phyloP scores from a whole-genome alignment of 2,797 vertebrate genomes.

The Hippoglossus hippoglossus region DNA sequence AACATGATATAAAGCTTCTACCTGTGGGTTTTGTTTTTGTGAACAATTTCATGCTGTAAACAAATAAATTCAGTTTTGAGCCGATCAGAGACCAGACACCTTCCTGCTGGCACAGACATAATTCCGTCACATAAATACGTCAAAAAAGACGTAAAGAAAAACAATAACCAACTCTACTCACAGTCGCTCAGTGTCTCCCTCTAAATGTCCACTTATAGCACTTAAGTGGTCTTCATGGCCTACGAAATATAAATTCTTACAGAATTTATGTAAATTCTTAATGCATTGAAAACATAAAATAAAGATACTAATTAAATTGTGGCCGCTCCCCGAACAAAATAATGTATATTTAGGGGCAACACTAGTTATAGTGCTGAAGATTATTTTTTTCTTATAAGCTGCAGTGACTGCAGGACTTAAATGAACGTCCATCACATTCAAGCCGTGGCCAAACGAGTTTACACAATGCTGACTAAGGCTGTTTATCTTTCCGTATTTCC shows the following conservation, averaged over 20 bases:
- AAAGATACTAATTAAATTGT: too few relatives aligned
- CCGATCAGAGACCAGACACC: slow-evolving; percentile 44
- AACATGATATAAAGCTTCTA: background rate
- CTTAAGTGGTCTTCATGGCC: slow-evolving; percentile 16
- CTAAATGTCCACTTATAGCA: slow-evolving; percentile 31
- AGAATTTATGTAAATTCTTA: too few relatives aligned
- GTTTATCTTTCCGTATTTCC: background rate
- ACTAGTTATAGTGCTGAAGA: too few relatives aligned
- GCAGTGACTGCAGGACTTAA: background rate
- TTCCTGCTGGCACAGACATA: slow-evolving; percentile 47
- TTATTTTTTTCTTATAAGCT: too few relatives aligned
- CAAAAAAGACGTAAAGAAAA: slow-evolving; percentile 13
- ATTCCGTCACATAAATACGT: slow-evolving; percentile 24
- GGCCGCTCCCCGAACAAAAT: too few relatives aligned
- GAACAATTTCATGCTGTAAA: slow-evolving; percentile 5
- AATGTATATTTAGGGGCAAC: background rate
- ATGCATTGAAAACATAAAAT: too few relatives aligned
- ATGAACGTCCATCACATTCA: background rate
- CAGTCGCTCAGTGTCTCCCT: slow-evolving; percentile 16
- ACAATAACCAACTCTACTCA: slow-evolving; percentile 21
- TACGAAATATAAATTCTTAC: slow-evolving; percentile 9
- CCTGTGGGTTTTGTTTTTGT: slow-evolving; percentile 5
- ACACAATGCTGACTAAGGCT: background rate
- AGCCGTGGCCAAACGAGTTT: background rate
- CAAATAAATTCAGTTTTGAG: slow-evolving; percentile 13